Base-by-base conservation (phyloP, 2,797 vertebrate genomes). In the Taenioides sp. region DNA sequence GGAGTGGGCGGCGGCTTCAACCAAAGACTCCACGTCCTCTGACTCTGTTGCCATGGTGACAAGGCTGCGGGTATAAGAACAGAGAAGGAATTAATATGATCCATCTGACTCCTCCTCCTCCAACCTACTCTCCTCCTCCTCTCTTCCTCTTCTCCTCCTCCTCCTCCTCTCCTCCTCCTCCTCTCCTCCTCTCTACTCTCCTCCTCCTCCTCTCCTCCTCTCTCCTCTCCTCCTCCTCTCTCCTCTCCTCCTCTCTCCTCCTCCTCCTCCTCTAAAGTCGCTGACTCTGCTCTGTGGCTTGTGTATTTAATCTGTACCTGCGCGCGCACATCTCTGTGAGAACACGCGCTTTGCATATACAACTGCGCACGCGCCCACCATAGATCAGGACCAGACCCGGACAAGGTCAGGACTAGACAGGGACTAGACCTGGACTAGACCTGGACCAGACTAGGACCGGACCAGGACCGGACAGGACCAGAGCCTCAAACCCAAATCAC, bases 1-100 rank as follows among this genome's bases (percentile, higher is more conserved):
- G 86, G 96, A 96, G 80, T 97, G 96, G 0, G 94, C 93, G 2
- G 95, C 94, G 0, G 94, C 96, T 0, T 92, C 95, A 0, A 93
- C 94, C 55, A 97, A 94, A 77, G 93, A 92, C 84, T 95, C 94
- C 31, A 31, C 86, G 85, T 74, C 91, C 73, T 77, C 80, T 76
- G 81, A 58, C 66, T 87, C 85, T 76, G 79, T 88, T 2, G 77
- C 85, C 90, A 91, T 90, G 73, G 69, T 79, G 77, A 86, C 5
- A 22, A 31, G 18, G 40, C 63, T 65, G 62, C 12, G 37, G 63
- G 9, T 18, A 61, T 2, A 40, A 11, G 37, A n/a, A 28, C 4
- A 63, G 20, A n/a, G 2, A 9, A n/a, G 22, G 2, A 63, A 10
- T 7, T 16, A 27, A 18, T 60, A 16, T 16, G 11, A 27, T 7